phyloP scores from a whole-genome alignment of 2,113 vertebrate genomes.

The Ursus arctos region DNA sequence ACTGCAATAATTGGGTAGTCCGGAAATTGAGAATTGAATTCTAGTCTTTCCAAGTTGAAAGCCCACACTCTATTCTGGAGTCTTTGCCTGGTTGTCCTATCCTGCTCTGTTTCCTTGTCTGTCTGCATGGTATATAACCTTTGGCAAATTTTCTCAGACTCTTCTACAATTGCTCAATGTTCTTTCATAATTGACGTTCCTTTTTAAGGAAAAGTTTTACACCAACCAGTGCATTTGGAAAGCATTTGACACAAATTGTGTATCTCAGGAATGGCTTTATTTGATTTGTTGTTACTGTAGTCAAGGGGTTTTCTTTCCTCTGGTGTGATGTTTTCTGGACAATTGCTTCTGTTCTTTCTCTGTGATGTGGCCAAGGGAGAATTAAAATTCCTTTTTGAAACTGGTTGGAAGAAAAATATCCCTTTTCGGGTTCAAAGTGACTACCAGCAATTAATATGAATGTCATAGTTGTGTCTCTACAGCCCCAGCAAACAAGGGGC shows the following conservation, averaged over 20 bases:
- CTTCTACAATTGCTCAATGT: neutral
- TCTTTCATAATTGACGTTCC: neutral
- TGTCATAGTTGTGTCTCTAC: accelerated
- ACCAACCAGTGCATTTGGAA: neutral
- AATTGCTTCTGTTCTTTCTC: neutral
- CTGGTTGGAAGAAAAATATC: neutral
- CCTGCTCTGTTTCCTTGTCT: neutral
- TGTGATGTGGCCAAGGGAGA: neutral
- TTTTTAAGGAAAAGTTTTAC: neutral
- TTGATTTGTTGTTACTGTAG: neutral
- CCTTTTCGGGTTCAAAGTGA: no score
- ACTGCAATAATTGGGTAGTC: neutral
- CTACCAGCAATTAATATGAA: neutral
- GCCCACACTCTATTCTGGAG: neutral
- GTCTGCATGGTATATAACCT: neutral
- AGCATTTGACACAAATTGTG: neutral
- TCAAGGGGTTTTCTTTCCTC: neutral
- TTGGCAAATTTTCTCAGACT: neutral
- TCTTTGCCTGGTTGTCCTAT: neutral
- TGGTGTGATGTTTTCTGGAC: neutral
- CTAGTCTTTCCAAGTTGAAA: neutral
- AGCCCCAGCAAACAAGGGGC: neutral
- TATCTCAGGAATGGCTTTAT: neutral
- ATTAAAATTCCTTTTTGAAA: neutral
- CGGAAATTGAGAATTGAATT: neutral